phyloP scores from a whole-genome alignment of 2,888 invertebrate genomes.

The Harpagoxenus sublaevis region DNA sequence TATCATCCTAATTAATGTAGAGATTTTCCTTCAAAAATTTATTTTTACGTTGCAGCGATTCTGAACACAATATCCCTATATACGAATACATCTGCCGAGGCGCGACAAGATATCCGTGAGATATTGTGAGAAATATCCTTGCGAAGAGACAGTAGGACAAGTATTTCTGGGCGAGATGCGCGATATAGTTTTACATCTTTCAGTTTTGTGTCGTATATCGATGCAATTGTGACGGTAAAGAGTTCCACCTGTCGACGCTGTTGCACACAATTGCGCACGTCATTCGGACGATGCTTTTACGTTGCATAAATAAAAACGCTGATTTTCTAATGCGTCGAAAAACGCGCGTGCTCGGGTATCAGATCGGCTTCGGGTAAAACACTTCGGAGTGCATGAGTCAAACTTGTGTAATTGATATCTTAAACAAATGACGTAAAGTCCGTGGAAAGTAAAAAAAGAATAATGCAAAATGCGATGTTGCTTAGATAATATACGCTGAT shows the following conservation, averaged over 20 bases:
- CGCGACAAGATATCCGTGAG: not conserved
- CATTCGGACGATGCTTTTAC: not conserved
- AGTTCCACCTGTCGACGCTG: not conserved
- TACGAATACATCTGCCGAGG: not conserved
- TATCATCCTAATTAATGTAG: not conserved
- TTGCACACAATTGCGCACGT: not conserved
- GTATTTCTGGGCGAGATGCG: not conserved
- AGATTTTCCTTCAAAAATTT: not conserved
- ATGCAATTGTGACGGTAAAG: not conserved
- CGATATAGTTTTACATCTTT: not conserved
- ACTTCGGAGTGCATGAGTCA: not conserved
- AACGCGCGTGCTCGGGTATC: not conserved
- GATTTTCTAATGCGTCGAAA: not conserved
- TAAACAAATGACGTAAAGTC: not conserved
- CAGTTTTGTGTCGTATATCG: not conserved
- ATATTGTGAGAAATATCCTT: not conserved
- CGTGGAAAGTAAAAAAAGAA: not conserved
- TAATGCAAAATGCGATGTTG: not conserved
- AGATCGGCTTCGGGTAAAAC: not conserved
- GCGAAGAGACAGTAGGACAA: not conserved
- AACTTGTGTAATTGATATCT: not conserved
- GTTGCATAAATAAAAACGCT: conserved; percentile 35
- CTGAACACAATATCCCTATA: not conserved
- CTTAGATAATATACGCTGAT: not conserved
- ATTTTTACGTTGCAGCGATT: not conserved